Evolutionary conservation across 2,113 vertebrate species (phyloP), one percentile per base, ranked within the genome.

Genomic region (Cottus gobio): DNA sequence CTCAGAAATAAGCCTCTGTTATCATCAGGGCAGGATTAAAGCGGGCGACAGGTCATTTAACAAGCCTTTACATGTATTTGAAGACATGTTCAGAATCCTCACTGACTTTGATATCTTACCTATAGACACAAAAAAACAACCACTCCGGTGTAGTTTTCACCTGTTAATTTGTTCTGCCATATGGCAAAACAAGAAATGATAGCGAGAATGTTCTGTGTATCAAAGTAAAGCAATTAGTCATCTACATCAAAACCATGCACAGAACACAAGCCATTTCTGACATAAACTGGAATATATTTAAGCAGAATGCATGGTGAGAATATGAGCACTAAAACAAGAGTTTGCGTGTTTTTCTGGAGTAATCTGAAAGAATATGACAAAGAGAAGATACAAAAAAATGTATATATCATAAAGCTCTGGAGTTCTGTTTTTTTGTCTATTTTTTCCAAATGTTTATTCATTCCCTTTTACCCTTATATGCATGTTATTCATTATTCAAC

Each of bases 11-110:
- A 80, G 72, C 44, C 15, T 36, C 61, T 44, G 42, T 76, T 80
- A 65, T 80, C 67, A 76, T 71, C 56, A 70, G 56, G 46, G 66
- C 24, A 26, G 61, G 26, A 76, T 71, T 60, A 71, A 64, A 71
- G 28, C 50, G 11, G 16, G 71, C 12, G 18, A 60, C 34, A 75
- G 66, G 52, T 75, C 52, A 76, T 80, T 85, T 52, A 68, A 73
- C 62, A 50, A 63, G 31, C 52, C 9, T 65, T 20, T 6, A 62
- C 34, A 50, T 54, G 56, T 39, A 50, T 48, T 50, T 71, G 8
- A 31, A 48, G 62, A 36, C 8, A 16, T 34, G 22, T 31, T 31
- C 48, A 10, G 31, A 67, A 76, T 66, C 37, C 39, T 57, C 50
- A n/a, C 48, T 22, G 48, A 50, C 61, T 60, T 7, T 5, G 5